Evolutionary conservation across 1,140 invertebrate species (phyloP), one percentile per base, ranked within the genome.

Genomic region (Drosophila setifemur): DNA sequence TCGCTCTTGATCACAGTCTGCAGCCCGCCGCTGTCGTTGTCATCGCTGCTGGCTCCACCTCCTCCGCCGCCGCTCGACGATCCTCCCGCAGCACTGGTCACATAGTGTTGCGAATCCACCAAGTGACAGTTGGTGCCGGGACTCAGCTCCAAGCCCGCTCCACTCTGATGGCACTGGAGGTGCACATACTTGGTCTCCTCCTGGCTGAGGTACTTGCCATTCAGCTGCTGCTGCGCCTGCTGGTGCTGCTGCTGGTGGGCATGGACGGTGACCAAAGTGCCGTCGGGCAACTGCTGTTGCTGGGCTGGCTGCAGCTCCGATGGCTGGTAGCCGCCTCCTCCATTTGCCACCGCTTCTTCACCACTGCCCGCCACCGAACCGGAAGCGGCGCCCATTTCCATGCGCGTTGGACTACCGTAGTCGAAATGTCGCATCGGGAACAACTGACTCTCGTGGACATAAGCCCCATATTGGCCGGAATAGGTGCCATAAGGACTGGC

Each of bases 401-500:
- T 52, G 26, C 90, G 71, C 4, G 87, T 83, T 8, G 90, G 90
- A 57, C 88, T 90, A 14, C 89, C 89, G 50, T 90, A 90, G 25
- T 90, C 90, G 31, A 87, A 90, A 58, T 90, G 88, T 0, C 90
- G 77, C 77, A 90, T 88, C 31, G 90, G 81, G 47, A 90, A 90
- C 8, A 90, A 44, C 63, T 90, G 90, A 26, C 73, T 89, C 42
- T 90, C 89, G 37, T 90, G 89, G 6, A 90, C 87, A 49, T 90
- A 90, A 23, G 88, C 82, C 19, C 88, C 86, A 39, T 90, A 90
- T 61, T 90, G 90, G 11, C 83, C 77, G 19, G 89, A 85, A 43
- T 90, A 90, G 42, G 90, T 89, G 18, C 89, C 90, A 47, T 96
- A 96, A 0, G 93, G 93, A 31, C 93, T 93, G 25, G 93, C 92